Base-by-base conservation (phyloP, 2,797 vertebrate species). In the Poecilia gillii region DNA sequence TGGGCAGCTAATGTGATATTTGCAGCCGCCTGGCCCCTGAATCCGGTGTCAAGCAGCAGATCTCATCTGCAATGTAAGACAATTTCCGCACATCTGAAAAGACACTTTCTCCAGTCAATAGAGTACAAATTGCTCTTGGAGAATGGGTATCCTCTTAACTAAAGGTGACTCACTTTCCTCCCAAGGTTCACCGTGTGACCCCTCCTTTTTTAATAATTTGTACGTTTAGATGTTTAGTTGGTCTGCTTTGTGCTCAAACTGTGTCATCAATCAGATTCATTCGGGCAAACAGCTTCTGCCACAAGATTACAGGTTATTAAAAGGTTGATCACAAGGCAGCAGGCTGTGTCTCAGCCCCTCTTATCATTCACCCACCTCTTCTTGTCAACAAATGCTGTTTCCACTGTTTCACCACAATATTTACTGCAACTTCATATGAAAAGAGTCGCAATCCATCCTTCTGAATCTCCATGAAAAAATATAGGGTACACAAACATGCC, bases 201-300 rank as follows among this genome's bases (percentile, higher is more conserved):
- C 96, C 95, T 81, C 96, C 96, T 96, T 96, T 99, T 98, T 98
- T 97, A 97, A 98, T 98, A 96, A 98, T 98, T 98, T 97, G 97
- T 97, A 96, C 97, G 97, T 97, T 98, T 98, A 96, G 96, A 94
- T 97, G 96, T 97, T 97, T 93, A 93, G 95, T 97, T 95, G 94
- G 96, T 97, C 97, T 96, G 93, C 94, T 91, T 92, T 91, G 94
- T 93, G 88, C 95, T 94, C 96, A 95, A 96, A 95, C 95, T 90
- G 95, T 96, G 95, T 96, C 94, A 95, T 99, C 97, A 94, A 97
- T 98, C 98, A 97, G 94, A 91, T 88, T 85, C 62, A 1, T 85
- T 90, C 91, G 93, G 96, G 95, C 96, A 96, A 93, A 96, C 94
- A 96, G 91, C 96, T 96, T 91, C 95, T 92, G 95, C 95, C 94